phyloP scores from a whole-genome alignment of 2,888 invertebrate species.

The Eumerus sabulonum region DNA sequence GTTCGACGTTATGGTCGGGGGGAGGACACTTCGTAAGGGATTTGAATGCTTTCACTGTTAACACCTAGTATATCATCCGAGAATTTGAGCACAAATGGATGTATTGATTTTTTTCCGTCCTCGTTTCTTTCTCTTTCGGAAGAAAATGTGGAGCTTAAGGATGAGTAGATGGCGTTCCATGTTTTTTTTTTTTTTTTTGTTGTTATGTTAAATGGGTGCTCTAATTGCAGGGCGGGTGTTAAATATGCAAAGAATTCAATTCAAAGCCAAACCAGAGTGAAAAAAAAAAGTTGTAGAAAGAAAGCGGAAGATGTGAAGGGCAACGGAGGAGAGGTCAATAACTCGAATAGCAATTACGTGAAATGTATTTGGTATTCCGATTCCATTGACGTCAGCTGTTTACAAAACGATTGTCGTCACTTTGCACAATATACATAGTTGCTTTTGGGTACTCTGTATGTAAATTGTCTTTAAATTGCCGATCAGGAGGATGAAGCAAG shows the following conservation, averaged over 20 bases:
- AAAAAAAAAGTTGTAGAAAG: not conserved
- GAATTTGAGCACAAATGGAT: constrained; percentile 34
- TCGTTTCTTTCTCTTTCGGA: too few relatives aligned
- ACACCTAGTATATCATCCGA: constrained; percentile 55
- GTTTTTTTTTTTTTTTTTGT: too few relatives aligned
- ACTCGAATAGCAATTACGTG: too few relatives aligned
- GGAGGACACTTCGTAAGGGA: constrained; percentile 32
- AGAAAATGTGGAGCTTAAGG: too few relatives aligned
- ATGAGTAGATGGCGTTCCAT: too few relatives aligned
- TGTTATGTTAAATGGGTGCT: not conserved
- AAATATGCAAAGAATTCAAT: constrained; percentile 29
- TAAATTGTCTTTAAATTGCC: constrained; percentile 1
- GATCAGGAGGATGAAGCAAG: not conserved
- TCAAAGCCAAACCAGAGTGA: constrained; percentile 7
- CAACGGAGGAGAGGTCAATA: too few relatives aligned
- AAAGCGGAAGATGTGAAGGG: too few relatives aligned
- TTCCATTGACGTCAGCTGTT: constrained; percentile 27
- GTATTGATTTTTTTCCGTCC: constrained; percentile 23
- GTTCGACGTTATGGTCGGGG: not conserved
- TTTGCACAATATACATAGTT: not conserved
- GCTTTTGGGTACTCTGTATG: not conserved
- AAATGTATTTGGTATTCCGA: constrained; percentile 2
- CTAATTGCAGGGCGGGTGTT: constrained; percentile 49
- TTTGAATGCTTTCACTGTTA: constrained; percentile 57
- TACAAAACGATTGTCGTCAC: constrained; percentile 32